phyloP scores from a whole-genome alignment of 2,113 vertebrate species.

The Tichodroma muraria region DNA sequence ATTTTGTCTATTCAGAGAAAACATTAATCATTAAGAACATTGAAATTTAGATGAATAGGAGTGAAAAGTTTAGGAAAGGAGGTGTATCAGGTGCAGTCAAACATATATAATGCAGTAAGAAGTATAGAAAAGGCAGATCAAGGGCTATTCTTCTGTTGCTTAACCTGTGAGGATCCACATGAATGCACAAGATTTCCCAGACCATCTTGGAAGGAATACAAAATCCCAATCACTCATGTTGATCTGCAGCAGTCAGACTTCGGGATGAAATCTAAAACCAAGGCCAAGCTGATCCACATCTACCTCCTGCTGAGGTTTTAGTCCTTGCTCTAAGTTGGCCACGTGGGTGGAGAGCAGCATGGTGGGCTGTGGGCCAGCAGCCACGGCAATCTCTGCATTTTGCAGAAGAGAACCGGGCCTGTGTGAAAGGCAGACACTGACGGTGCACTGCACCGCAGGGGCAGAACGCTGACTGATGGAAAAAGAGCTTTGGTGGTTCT shows the following conservation, averaged over 20 bases:
- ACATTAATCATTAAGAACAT: background rate
- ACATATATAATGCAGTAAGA: background rate
- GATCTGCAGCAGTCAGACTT: background rate
- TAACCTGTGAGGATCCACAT: background rate
- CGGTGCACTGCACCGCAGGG: accelerated
- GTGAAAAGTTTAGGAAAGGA: background rate
- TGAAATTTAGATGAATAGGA: background rate
- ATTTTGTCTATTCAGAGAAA: background rate
- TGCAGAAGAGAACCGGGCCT: background rate
- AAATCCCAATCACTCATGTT: background rate
- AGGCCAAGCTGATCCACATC: background rate
- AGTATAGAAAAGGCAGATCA: background rate
- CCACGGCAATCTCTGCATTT: background rate
- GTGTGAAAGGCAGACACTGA: background rate
- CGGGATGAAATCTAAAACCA: background rate
- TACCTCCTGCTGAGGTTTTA: background rate
- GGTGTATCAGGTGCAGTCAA: background rate
- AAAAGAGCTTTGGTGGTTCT: background rate
- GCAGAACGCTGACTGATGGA: accelerated
- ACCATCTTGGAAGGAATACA: background rate
- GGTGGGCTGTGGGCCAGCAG: background rate
- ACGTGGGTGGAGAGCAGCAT: accelerated
- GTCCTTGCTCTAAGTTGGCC: background rate
- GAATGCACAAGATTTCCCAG: background rate
- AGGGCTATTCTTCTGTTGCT: background rate